Conservation (phyloP, 2,797 vertebrate species). For the Acanthornis magna region DNA sequence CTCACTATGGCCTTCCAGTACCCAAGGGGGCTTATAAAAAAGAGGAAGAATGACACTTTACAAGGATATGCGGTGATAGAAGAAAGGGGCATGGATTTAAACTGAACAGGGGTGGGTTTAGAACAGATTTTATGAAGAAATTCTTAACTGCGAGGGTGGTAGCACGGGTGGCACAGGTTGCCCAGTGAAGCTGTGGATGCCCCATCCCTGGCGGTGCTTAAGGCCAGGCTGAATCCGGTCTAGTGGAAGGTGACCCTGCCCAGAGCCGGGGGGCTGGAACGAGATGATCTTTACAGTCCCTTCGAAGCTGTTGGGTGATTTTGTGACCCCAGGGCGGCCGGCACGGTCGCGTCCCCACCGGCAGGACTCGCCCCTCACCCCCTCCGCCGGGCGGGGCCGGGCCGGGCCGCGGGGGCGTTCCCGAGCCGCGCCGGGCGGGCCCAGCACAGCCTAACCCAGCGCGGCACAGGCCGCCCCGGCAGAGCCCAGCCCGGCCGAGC, state of each 20-base stretch:
- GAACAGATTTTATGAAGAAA: background rate
- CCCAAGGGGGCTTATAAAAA: background rate
- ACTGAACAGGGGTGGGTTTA: background rate
- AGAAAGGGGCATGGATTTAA: background rate
- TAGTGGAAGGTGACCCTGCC: background rate
- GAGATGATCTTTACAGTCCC: too few relatives aligned
- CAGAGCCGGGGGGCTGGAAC: background rate
- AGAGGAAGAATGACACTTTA: background rate
- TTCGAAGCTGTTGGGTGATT: fast-evolving
- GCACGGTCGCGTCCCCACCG: fast-evolving
- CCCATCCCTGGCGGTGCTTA: background rate
- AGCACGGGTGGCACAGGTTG: background rate
- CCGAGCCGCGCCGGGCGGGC: background rate
- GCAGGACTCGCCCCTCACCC: fast-evolving
- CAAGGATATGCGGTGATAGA: background rate
- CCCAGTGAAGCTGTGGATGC: background rate
- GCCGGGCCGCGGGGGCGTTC: background rate
- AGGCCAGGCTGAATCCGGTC: background rate
- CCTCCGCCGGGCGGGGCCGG: background rate
- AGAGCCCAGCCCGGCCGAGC: fast-evolving
- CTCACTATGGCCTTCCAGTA: too few relatives aligned
- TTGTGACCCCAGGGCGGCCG: fast-evolving
- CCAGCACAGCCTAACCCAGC: background rate
- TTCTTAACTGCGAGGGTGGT: background rate
- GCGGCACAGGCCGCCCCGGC: fast-evolving